Percentiles rank a stretch among this genome's conserved stretches.
phyloP scores from a whole-genome alignment of 2,113 vertebrate genomes.

The Oriolus oriolus region DNA sequence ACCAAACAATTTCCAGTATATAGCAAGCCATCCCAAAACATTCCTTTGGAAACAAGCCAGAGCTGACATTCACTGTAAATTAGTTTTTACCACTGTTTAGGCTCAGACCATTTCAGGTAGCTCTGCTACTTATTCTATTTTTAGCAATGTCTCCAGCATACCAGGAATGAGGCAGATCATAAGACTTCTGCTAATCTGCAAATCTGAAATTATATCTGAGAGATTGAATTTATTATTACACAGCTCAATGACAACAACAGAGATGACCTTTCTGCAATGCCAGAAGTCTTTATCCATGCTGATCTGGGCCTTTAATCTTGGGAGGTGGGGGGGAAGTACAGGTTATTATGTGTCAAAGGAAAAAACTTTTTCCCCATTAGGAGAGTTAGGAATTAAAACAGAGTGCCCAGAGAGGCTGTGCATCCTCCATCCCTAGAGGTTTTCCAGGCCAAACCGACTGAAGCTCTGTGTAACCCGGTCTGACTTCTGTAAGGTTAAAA shows the following conservation, averaged over 20 bases:
- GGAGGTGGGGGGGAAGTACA: neutral
- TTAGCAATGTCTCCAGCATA: constrained; percentile 24
- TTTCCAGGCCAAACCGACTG: neutral
- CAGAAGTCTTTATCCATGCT: neutral
- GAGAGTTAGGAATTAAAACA: neutral
- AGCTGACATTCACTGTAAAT: neutral
- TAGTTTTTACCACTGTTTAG: constrained; percentile 21
- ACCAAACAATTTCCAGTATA: constrained; percentile 28
- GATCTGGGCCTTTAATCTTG: constrained; percentile 18
- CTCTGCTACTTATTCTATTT: constrained; percentile 30
- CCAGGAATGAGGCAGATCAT: constrained; percentile 14
- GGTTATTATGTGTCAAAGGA: neutral
- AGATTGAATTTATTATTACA: neutral
- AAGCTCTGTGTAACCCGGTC: neutral
- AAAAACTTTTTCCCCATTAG: neutral
- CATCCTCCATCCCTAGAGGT: neutral
- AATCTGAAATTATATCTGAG: constrained; percentile 34
- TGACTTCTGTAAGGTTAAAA: neutral
- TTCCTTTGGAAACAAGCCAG: constrained; percentile 7
- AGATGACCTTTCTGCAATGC: constrained; percentile 32
- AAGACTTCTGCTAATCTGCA: constrained; percentile 37
- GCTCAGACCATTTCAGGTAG: neutral
- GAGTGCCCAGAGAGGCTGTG: neutral
- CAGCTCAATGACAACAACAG: constrained; percentile 1
- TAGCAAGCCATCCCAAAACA: neutral